Evolutionary conservation across 2,797 vertebrate species (phyloP).

Genomic region (Apogon talboti): DNA sequence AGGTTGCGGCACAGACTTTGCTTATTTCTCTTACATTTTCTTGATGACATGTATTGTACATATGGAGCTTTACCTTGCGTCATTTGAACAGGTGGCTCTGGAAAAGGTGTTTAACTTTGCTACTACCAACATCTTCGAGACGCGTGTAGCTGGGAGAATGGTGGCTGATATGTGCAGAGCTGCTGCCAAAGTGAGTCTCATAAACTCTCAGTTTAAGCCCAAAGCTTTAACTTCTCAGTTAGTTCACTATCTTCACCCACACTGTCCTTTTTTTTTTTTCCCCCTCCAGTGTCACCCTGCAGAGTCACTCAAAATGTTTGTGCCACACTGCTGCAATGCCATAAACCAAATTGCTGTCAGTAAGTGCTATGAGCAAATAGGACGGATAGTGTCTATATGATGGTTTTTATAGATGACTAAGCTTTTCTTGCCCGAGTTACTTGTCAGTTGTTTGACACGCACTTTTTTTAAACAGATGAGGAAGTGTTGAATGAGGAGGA

Average conservation of each 20-base stretch:
- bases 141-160: conserved; percentile 95
- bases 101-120: conserved; percentile 97
- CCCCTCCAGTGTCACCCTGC: conserved; percentile 93
- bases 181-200: conserved; percentile 88
- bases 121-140: conserved; percentile 97
- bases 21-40: background rate
- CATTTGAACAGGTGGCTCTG: conserved; percentile 88
- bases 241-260: conserved; percentile 4
- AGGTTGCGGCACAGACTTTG: conserved; percentile 78
- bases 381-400: background rate
- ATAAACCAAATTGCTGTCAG: conserved; percentile 93
- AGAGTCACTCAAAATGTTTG: conserved; percentile 93
- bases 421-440: background rate
- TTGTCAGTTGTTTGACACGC: conserved; percentile 8
- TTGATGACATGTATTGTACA: background rate
- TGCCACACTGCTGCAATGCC: conserved; percentile 94
- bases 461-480: conserved; percentile 87
- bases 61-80: background rate
- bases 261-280: conserved; percentile 40
- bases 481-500: conserved; percentile 95
- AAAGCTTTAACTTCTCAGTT: background rate
- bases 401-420: background rate
- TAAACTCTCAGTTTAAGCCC: background rate
- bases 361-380: conserved; percentile 82
- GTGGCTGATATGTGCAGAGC: conserved; percentile 97